These are phyloP conservation scores for Zeugodacus cucurbitae DNA, from an alignment of 1,140 invertebrate genomes.

Conservation along the genomic window DNA sequence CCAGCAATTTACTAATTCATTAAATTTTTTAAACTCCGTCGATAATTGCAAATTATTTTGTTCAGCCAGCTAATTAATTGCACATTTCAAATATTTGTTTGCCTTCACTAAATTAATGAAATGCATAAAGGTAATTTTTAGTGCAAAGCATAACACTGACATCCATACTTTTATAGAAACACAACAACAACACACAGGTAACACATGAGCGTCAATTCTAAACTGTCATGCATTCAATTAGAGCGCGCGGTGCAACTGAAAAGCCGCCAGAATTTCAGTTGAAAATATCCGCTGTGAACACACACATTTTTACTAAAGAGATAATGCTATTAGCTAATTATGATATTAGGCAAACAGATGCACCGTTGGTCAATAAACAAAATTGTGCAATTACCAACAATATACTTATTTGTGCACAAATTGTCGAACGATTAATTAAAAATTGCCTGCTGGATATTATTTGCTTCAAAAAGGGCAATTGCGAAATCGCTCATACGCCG, in stretches of 20 bases:
- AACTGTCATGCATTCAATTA: not conserved
- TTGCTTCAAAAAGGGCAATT: not conserved
- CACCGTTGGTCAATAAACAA: not conserved
- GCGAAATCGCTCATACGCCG: not conserved
- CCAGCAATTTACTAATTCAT: not conserved
- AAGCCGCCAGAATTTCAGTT: not conserved
- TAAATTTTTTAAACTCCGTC: not conserved
- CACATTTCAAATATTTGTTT: conserved; percentile 3
- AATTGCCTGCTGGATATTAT: not conserved
- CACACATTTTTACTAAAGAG: not conserved
- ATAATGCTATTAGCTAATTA: not conserved
- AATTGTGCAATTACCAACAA: not conserved
- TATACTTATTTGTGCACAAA: not conserved
- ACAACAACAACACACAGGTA: not conserved
- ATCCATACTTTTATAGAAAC: not conserved
- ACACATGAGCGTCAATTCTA: not conserved
- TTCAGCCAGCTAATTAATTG: not conserved
- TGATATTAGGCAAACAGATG: not conserved
- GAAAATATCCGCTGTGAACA: not conserved
- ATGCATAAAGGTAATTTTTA: not conserved
- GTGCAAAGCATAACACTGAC: not conserved
- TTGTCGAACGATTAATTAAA: not conserved
- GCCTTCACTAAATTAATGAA: not conserved
- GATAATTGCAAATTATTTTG: not conserved
- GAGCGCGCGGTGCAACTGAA: not conserved